Conservation (phyloP, 2,797 vertebrate genomes). For the Amniataba percoides region DNA sequence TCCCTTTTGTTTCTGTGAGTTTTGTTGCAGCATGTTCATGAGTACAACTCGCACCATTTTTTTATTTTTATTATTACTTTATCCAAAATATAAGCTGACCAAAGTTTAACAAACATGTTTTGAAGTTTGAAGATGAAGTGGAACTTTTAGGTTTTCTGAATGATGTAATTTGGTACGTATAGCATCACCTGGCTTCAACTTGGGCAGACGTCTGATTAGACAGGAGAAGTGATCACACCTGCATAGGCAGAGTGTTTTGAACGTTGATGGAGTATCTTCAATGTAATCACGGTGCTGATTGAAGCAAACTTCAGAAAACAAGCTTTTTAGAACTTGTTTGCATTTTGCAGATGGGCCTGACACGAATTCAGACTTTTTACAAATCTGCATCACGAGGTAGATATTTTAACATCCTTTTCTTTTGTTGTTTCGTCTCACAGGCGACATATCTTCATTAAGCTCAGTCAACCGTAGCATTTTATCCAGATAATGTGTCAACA, state of each 20-base stretch:
- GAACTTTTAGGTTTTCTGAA: neutral
- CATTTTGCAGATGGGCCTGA: too few relatives aligned
- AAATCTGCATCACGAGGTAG: too few relatives aligned
- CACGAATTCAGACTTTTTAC: too few relatives aligned
- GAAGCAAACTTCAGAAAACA: too few relatives aligned
- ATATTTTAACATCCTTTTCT: too few relatives aligned
- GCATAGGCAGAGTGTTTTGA: conserved; percentile 3
- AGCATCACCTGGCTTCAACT: neutral
- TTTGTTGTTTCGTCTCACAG: too few relatives aligned
- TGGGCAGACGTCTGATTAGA: neutral
- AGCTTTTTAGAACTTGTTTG: too few relatives aligned
- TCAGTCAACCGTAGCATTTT: too few relatives aligned
- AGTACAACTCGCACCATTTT: neutral
- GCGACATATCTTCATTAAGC: too few relatives aligned
- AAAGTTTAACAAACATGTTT: neutral
- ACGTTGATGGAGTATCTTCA: neutral
- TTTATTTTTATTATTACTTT: neutral
- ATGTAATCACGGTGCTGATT: too few relatives aligned
- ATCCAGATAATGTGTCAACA: too few relatives aligned
- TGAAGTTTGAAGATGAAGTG: neutral
- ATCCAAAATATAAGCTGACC: neutral
- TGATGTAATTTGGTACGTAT: neutral
- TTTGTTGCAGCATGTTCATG: neutral
- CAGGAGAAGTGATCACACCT: conserved; percentile 32
- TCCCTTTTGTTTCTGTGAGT: neutral